Evolutionary conservation across 2,797 vertebrate genomes (phyloP).

Genomic region (Limosa lapponica): DNA sequence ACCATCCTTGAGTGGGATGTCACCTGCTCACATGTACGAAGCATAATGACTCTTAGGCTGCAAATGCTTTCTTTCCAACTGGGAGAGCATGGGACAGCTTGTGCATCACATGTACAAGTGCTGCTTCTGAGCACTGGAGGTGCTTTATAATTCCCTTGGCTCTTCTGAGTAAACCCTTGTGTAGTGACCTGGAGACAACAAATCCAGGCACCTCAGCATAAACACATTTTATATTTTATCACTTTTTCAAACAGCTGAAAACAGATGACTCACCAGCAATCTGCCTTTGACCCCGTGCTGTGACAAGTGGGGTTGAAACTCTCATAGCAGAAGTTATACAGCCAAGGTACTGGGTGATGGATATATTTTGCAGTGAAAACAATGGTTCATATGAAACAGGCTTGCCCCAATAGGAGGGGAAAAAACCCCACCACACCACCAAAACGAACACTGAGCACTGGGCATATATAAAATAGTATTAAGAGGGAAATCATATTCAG

Average conservation of each 20-base stretch:
- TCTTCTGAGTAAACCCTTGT: neutral
- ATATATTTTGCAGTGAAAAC: neutral
- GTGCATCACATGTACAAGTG: neutral
- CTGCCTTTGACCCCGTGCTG: neutral
- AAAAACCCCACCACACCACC: fast-evolving
- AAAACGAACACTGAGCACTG: neutral
- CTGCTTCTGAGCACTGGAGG: neutral
- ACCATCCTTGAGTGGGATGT: neutral
- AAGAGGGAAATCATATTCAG: neutral
- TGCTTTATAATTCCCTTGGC: neutral
- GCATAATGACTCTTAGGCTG: neutral
- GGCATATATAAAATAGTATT: neutral
- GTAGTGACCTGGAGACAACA: neutral
- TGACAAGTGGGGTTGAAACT: neutral
- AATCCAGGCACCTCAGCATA: neutral
- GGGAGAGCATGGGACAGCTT: neutral
- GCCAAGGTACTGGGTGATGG: neutral
- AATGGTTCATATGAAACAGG: neutral
- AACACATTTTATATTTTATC: conserved; percentile 13
- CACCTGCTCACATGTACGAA: neutral
- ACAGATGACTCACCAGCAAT: neutral
- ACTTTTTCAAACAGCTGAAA: conserved; percentile 14
- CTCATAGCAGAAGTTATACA: neutral
- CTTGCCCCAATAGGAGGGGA: neutral
- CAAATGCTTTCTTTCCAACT: neutral